A percentile compares a stretch with the other conserved stretches of the same genome.
Evolutionary conservation across 2,888 invertebrate genomes (phyloP).

Genomic region (Drosophila ezoana): DNA sequence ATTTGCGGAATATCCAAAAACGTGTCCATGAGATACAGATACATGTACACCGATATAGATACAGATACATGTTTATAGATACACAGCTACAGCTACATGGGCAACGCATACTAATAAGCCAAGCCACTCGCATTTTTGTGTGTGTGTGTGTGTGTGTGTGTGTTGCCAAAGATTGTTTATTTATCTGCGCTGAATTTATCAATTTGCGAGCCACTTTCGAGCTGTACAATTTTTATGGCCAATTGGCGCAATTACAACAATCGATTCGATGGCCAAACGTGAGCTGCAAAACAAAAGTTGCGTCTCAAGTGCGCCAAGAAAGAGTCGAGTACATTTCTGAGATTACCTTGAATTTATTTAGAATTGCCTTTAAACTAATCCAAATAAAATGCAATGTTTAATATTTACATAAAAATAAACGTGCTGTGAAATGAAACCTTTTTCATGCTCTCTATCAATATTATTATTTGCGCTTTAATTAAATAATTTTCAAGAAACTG

Average conservation of each 20-base stretch:
- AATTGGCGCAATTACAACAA: constrained; percentile 6
- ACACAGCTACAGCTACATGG: background rate
- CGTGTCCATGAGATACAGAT: constrained; percentile 3
- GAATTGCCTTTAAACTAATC: no score
- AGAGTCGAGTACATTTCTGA: background rate
- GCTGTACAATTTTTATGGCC: constrained; percentile 1
- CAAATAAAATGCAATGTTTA: no score
- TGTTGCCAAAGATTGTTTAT: constrained; percentile 1
- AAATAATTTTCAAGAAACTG: no score
- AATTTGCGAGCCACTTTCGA: constrained; percentile 16
- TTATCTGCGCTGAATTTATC: constrained; percentile 2
- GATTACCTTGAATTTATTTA: no score
- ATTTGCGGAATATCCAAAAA: constrained; percentile 2
- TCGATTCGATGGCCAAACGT: background rate
- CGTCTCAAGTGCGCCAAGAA: background rate
- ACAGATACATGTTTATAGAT: background rate
- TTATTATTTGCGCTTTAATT: no score
- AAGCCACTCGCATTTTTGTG: constrained; percentile 8
- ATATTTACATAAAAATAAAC: no score
- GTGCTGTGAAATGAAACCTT: no score
- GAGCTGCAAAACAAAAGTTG: background rate
- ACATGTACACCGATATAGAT: background rate
- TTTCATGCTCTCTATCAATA: no score
- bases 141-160: background rate
- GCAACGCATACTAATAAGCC: constrained; percentile 36